Conservation (phyloP, 1,140 invertebrate genomes). For the Drepana arcuata region DNA sequence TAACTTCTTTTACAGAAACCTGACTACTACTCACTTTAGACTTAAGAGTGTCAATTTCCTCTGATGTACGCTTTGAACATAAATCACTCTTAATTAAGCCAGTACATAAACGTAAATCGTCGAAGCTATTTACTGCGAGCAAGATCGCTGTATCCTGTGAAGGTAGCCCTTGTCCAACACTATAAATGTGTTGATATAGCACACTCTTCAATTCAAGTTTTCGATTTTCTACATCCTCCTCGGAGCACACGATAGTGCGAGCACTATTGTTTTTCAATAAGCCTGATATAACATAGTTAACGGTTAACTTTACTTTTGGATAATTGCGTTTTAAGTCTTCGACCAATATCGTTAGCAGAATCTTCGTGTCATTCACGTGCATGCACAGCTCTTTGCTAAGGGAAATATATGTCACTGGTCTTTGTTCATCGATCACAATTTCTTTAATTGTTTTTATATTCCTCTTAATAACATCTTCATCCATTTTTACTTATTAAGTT, state of each 20-base stretch:
- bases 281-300: constrained; percentile 49
- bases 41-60: constrained; percentile 43
- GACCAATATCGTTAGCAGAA: constrained; percentile 29
- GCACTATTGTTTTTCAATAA: constrained; percentile 28
- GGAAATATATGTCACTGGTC: constrained; percentile 49
- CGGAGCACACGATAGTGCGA: constrained; percentile 35
- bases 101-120: constrained; percentile 41
- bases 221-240: constrained; percentile 25
- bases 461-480: constrained; percentile 7
- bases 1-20: constrained; percentile 11
- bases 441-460: constrained; percentile 42
- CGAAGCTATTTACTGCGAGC: constrained; percentile 35
- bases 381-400: constrained; percentile 55
- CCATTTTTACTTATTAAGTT: constrained; percentile 16
- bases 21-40: constrained; percentile 36
- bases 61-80: constrained; percentile 32
- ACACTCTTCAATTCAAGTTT: constrained; percentile 28
- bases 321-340: constrained; percentile 25
- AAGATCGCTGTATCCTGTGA: constrained; percentile 30
- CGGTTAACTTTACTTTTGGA: constrained; percentile 26
- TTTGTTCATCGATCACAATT: constrained; percentile 51
- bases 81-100: constrained; percentile 40
- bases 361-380: constrained; percentile 51
- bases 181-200: constrained; percentile 55
- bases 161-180: constrained; percentile 34